A percentile compares a stretch with the other conserved stretches of the same genome.
Evolutionary conservation across 2,888 invertebrate genomes (phyloP).

Genomic region (Hymenopus coronatus): DNA sequence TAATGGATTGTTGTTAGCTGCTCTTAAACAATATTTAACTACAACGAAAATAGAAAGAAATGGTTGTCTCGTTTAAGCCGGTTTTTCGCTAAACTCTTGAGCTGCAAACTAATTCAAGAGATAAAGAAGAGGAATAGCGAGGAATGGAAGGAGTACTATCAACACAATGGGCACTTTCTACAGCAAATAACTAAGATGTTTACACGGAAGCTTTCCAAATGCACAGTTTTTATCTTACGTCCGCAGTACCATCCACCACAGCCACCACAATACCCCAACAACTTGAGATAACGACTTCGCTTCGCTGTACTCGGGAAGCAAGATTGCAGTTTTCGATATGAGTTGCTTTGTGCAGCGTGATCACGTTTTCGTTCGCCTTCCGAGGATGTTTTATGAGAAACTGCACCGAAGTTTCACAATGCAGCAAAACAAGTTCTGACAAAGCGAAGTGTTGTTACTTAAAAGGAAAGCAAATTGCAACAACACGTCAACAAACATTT

Average conservation of each 20-base stretch:
- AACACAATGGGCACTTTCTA: neutral
- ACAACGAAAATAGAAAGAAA: too few relatives aligned
- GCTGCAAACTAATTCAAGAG: too few relatives aligned
- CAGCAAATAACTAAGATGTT: neutral
- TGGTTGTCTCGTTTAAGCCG: too few relatives aligned
- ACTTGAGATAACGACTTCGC: neutral
- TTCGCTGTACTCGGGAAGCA: neutral
- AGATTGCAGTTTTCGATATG: neutral
- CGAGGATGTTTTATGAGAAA: neutral
- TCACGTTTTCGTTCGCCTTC: neutral
- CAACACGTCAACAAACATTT: too few relatives aligned
- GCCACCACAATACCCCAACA: neutral
- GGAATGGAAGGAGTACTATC: neutral
- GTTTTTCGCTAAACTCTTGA: too few relatives aligned
- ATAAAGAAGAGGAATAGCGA: too few relatives aligned
- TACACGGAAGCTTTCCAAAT: too few relatives aligned
- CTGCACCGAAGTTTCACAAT: neutral
- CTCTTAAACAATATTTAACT: too few relatives aligned
- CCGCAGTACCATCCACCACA: neutral
- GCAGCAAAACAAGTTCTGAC: neutral
- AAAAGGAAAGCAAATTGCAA: too few relatives aligned
- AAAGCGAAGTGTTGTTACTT: too few relatives aligned
- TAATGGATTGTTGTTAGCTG: too few relatives aligned
- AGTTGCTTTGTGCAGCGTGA: neutral
- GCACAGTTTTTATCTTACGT: neutral